Base-by-base conservation (phyloP, 2,113 vertebrate species). In the Brachyhypopomus gauderio region DNA sequence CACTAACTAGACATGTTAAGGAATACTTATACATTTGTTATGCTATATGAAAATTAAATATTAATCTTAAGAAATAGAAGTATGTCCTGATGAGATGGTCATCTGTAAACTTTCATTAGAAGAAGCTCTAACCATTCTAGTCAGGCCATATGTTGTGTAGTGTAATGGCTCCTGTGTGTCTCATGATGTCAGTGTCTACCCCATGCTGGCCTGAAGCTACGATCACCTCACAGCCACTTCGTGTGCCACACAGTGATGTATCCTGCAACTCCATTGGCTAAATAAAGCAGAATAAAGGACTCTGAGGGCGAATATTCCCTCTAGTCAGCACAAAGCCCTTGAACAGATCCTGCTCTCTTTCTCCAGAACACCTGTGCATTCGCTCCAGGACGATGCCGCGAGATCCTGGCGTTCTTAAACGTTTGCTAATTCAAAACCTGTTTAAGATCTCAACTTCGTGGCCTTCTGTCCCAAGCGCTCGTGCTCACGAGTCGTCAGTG, bases 271-370 rank as follows among this genome's bases (percentile, higher is more conserved):
- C 22, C 45, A 64, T 75, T 48, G 34, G 59, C 30, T 84, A 75
- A 86, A 63, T 72, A 78, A 69, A 79, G 71, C 48, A 82, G 82
- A 56, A 74, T 64, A 67, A 66, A 30, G 23, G 71, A 41, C 38
- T n/a, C 67, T 36, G 45, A 58, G 25, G 70, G 36, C 69, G 27
- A 27, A 41, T 20, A 70, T 70, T 83, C 60, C 71, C 75, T 72
- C 23, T 36, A 75, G 75, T 79, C 66, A 64, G 64, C 72, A 74
- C 58, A 73, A 48, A 72, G 77, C 56, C 30, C 36, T 22, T 14
- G 58, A 60, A 4, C 58, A n/a, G 5, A 22, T 60, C 52, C 30
- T 30, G 30, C 30, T 11, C 45, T 52, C 45, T 52, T 52, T 14
- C 45, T 14, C 45, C 45, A 52, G 45, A 52, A 52, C 45, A 52